Evolutionary conservation across 2,113 vertebrate genomes (phyloP).

Genomic region (Dicrurus megarhynchus): DNA sequence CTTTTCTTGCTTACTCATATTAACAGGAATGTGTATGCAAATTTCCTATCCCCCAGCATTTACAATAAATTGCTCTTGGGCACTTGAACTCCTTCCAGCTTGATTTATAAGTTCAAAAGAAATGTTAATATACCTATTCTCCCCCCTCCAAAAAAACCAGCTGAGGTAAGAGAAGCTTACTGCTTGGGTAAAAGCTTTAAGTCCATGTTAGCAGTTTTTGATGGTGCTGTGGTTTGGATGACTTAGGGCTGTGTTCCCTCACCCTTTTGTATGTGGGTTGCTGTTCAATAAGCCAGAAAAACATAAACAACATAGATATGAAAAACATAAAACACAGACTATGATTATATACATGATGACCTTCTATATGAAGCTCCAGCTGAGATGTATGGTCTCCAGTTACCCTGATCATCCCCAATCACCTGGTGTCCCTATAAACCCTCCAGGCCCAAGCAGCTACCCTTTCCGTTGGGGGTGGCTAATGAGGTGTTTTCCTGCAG

Average conservation of each 20-base stretch:
- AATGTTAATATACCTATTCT: neutral
- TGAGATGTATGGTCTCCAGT: neutral
- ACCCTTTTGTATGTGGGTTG: neutral
- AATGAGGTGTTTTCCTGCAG: neutral
- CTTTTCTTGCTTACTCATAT: neutral
- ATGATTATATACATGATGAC: neutral
- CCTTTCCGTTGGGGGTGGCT: fast-evolving
- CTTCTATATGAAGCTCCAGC: neutral
- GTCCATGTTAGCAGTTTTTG: neutral
- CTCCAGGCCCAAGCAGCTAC: fast-evolving
- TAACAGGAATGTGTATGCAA: neutral
- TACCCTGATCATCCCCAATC: neutral
- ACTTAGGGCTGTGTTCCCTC: neutral
- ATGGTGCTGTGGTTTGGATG: neutral
- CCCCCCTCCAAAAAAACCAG: neutral
- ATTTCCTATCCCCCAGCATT: neutral
- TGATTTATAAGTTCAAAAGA: conserved; percentile 15
- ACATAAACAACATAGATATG: neutral
- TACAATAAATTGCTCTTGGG: neutral
- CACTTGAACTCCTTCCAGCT: neutral
- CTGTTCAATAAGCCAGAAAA: neutral
- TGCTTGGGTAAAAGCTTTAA: neutral
- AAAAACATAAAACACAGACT: neutral
- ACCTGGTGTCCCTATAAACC: neutral
- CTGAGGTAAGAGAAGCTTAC: neutral